phyloP scores from a whole-genome alignment of 1,140 invertebrate species.

The Drosophila funebris region DNA sequence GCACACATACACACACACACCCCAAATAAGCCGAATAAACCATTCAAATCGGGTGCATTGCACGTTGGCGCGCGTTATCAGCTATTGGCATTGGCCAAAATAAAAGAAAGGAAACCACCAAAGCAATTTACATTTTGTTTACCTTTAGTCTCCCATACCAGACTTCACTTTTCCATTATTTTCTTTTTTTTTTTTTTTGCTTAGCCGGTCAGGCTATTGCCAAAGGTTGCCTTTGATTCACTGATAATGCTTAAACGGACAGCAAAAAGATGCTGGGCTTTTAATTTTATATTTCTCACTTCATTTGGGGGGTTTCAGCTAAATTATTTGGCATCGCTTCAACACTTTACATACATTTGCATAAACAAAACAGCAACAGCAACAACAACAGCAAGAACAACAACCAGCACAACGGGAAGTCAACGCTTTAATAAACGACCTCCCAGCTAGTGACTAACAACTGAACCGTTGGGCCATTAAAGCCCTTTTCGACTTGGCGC shows the following conservation, averaged over 20 bases:
- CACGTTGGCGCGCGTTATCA: conserved; percentile 54
- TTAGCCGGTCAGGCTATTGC: background rate
- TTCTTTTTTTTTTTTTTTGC: background rate
- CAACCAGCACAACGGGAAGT: background rate
- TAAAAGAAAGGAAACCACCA: conserved; percentile 34
- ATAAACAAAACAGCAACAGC: conserved; percentile 45
- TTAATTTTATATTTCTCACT: conserved; percentile 77
- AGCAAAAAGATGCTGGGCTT: conserved; percentile 39
- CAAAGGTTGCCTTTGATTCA: conserved; percentile 40
- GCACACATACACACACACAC: background rate
- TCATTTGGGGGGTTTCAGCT: conserved; percentile 58
- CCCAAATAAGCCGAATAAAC: background rate
- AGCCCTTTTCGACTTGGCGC: background rate
- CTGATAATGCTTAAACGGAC: conserved; percentile 23
- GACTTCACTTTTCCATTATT: background rate
- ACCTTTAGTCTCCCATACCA: conserved; percentile 25
- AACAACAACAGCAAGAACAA: background rate
- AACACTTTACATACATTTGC: conserved; percentile 76
- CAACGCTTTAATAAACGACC: conserved; percentile 36
- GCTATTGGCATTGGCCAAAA: conserved; percentile 52
- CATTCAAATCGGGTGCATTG: conserved; percentile 51
- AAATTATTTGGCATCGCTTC: conserved; percentile 49
- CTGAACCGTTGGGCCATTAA: conserved; percentile 28
- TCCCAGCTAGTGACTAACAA: background rate
- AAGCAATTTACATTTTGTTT: conserved; percentile 74